Evolutionary conservation across 2,888 invertebrate genomes (phyloP).

Genomic region (Caenorhabditis sp.): DNA sequence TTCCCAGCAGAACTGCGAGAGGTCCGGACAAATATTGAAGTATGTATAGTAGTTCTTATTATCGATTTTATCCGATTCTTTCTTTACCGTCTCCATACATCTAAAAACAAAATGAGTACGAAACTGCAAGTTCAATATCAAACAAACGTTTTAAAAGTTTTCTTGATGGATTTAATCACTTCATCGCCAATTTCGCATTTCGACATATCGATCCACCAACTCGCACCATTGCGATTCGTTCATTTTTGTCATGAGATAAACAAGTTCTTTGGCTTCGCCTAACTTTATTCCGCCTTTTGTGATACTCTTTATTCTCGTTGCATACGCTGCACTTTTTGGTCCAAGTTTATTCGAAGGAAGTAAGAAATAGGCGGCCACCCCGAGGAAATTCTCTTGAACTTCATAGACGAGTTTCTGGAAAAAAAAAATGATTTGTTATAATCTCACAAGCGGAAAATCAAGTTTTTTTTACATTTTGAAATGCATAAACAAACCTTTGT

Average conservation of each 20-base stretch:
- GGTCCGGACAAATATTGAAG: conserved; percentile 27
- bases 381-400: conserved; percentile 23
- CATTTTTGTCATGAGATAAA: conserved; percentile 20
- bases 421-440: no score
- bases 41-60: conserved; percentile 27
- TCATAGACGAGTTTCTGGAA: conserved; percentile 28
- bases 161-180: no score
- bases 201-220: conserved; percentile 19
- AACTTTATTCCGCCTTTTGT: conserved; percentile 12
- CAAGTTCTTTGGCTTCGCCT: conserved; percentile 34
- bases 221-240: conserved; percentile 19
- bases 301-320: background rate
- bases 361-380: conserved; percentile 19
- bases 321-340: background rate
- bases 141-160: no score
- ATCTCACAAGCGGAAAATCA: no score
- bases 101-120: no score
- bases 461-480: no score
- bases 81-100: background rate
- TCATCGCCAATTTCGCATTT: no score
- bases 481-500: conserved; percentile 9
- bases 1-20: conserved; percentile 58
- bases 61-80: background rate
- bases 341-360: conserved; percentile 27
- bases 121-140: no score